phyloP scores from a whole-genome alignment of 2,888 invertebrate species.

The Ennomos quercinarius region DNA sequence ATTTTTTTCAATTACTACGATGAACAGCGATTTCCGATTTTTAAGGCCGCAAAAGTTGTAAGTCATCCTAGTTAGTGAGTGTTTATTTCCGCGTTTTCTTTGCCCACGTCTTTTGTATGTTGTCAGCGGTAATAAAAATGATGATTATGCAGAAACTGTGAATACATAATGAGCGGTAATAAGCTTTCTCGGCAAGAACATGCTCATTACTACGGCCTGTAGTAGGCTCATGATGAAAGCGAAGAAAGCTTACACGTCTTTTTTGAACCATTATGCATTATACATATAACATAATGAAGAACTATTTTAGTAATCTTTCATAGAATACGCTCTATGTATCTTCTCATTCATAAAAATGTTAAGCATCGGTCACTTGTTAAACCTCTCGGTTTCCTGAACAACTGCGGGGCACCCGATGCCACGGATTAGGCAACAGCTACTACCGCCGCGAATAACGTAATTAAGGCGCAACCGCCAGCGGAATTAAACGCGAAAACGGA shows the following conservation, averaged over 20 bases:
- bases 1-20: slow-evolving; percentile 83
- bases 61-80: slow-evolving; percentile 81
- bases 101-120: slow-evolving; percentile 39
- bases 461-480: slow-evolving; percentile 84
- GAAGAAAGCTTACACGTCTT: slow-evolving; percentile 4
- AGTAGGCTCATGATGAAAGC: background rate
- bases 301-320: too few relatives aligned
- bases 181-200: slow-evolving; percentile 22
- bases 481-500: slow-evolving; percentile 86
- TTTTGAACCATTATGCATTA: too few relatives aligned
- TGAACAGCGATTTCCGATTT: slow-evolving; percentile 71
- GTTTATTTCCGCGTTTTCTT: slow-evolving; percentile 68
- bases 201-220: slow-evolving; percentile 13
- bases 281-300: too few relatives aligned
- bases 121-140: slow-evolving; percentile 58
- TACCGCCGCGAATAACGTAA: slow-evolving; percentile 82
- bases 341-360: slow-evolving; percentile 12
- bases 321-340: background rate
- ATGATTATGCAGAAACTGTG: slow-evolving; percentile 51
- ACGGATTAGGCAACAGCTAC: slow-evolving; percentile 21
- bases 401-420: slow-evolving; percentile 51
- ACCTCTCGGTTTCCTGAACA: slow-evolving; percentile 54
- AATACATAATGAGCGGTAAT: slow-evolving; percentile 29
- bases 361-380: slow-evolving; percentile 63
- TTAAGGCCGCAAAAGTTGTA: slow-evolving; percentile 65